Evolutionary conservation across 2,888 invertebrate species (phyloP).

Genomic region (Stictocephala bisonia): DNA sequence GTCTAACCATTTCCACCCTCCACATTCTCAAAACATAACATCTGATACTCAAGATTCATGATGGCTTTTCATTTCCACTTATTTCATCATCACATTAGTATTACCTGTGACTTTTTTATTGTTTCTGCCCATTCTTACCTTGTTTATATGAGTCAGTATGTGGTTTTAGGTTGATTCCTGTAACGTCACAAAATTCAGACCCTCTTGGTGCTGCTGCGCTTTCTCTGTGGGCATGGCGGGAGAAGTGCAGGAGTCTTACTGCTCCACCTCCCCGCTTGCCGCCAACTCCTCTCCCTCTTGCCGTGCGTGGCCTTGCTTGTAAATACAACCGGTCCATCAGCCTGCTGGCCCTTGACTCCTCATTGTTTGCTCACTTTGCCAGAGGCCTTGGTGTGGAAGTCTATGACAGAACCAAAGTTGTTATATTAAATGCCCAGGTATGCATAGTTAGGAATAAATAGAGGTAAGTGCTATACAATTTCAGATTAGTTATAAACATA

Average conservation of each 20-base stretch:
- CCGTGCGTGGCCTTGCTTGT: constrained; percentile 63
- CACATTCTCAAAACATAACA: no score
- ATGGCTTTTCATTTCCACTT: no score
- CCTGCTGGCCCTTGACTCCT: constrained; percentile 79
- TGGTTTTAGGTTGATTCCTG: background rate
- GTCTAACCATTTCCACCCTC: no score
- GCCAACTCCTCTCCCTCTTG: constrained; percentile 59
- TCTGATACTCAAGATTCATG: no score
- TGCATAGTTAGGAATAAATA: no score
- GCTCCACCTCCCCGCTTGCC: constrained; percentile 63
- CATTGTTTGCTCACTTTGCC: constrained; percentile 78
- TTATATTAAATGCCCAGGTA: constrained; percentile 80
- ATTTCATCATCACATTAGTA: no score
- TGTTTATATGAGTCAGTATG: no score
- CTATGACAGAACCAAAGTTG: constrained; percentile 73
- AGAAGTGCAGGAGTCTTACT: constrained; percentile 64
- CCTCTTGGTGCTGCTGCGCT: constrained; percentile 18
- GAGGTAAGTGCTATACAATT: no score
- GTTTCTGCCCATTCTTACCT: no score
- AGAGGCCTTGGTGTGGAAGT: constrained; percentile 78
- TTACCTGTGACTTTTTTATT: no score
- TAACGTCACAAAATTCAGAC: background rate
- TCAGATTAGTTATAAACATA: no score
- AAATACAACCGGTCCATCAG: constrained; percentile 70
- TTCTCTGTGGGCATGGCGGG: constrained; percentile 46